A percentile compares a stretch with the other conserved stretches of the same genome.
Conservation (phyloP, 2,797 vertebrate genomes). For the Pangasius sanitwongsei region DNA sequence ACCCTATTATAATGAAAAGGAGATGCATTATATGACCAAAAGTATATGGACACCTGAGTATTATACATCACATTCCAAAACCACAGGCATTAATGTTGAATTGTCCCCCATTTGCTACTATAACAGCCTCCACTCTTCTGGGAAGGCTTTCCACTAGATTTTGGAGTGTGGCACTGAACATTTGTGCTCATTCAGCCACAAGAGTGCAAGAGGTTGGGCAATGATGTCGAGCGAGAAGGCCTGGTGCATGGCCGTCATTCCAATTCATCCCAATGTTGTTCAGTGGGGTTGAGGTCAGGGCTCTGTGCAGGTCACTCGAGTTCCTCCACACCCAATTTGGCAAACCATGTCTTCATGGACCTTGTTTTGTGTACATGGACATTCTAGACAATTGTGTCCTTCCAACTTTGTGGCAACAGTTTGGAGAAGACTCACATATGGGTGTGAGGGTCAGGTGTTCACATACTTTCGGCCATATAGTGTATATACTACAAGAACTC, state of each 20-base stretch:
- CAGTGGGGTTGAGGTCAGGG: neutral
- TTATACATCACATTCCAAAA: neutral
- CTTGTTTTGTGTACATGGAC: neutral
- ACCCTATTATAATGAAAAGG: neutral
- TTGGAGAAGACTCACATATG: neutral
- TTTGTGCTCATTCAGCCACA: neutral
- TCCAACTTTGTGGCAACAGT: neutral
- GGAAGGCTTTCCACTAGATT: neutral
- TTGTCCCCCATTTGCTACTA: neutral
- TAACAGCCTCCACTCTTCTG: neutral
- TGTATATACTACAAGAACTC: neutral
- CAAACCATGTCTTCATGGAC: neutral
- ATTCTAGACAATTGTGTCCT: neutral
- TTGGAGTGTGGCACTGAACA: neutral
- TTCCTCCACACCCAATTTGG: neutral
- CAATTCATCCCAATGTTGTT: neutral
- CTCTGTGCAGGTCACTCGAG: neutral
- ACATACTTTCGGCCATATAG: neutral
- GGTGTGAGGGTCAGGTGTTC: neutral
- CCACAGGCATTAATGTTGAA: neutral
- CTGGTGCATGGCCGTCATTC: neutral
- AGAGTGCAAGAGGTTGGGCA: neutral
- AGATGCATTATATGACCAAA: neutral
- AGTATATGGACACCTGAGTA: neutral
- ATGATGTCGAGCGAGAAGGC: neutral